Base-by-base conservation (phyloP, 1,140 invertebrate species). In the Stegodyphus dumicola region DNA sequence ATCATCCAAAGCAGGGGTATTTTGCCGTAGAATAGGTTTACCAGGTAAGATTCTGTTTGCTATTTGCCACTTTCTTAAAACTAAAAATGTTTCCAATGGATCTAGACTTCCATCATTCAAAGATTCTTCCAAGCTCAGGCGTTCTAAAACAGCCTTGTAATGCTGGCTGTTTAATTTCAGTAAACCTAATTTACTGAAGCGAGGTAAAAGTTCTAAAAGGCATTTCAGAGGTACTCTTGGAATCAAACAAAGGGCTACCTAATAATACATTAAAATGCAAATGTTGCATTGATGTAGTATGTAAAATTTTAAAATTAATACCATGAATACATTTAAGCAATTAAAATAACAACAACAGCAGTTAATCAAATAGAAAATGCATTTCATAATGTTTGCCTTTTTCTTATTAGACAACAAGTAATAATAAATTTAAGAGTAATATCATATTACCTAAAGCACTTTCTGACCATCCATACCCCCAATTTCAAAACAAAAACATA, bases 241-340 rank as follows among this genome's bases (percentile, higher is more conserved):
- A 51, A 94, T 88, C 71, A 95, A 90, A 86, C 93, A 91, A 87
- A 91, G 90, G 93, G 94, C 94, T 64, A 95, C 91, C 93, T 93
- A 77, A 15, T 88, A 33, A 7, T 81, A 87, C 69, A 70, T 10
- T 2, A 15, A 60, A 60, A 60, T 33, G 33, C 33, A 33, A 33
- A 33, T 33, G 33, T 33, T 33, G 33, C 33, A 33, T 33, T 33
- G 33, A 33, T 33, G 33, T 33, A 33, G 3, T 33, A 33, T 33
- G 3, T 33, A n/a, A n/a, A n/a, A n/a, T n/a, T n/a, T n/a, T n/a
- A n/a, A n/a, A n/a, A n/a, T n/a, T n/a, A n/a, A 33, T 33, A 33
- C 33, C 33, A 33, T 33, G 33, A 33, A 33, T 33, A 33, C 33
- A 33, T 33, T 33, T 33, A 33, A 33, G 33, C 33, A 33, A 33